A percentile compares a stretch with the other conserved stretches of the same genome.
phyloP scores from a whole-genome alignment of 2,113 vertebrate genomes.

The Calcarius ornatus region DNA sequence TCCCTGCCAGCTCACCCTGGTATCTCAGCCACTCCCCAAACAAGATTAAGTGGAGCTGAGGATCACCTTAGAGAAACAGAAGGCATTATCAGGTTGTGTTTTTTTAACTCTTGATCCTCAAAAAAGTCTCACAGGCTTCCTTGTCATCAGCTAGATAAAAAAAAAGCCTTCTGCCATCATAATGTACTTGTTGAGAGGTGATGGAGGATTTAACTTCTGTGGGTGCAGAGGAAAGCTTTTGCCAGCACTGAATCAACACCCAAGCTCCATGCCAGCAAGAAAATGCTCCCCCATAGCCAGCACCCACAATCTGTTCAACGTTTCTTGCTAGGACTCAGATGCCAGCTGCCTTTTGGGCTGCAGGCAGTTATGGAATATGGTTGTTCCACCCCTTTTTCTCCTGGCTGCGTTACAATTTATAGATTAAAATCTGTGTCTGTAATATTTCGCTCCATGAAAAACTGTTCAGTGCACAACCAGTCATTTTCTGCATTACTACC shows the following conservation, averaged over 20 bases:
- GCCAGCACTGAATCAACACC: constrained; percentile 4
- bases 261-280: neutral
- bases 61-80: neutral
- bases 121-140: constrained; percentile 13
- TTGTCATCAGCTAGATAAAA: neutral
- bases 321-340: neutral
- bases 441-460: rapidly evolving
- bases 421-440: neutral
- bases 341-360: neutral
- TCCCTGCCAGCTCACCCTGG: neutral
- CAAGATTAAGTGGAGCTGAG: neutral
- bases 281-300: neutral
- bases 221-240: neutral
- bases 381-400: neutral
- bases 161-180: neutral
- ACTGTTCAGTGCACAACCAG: neutral
- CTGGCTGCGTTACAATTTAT: neutral
- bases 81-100: neutral
- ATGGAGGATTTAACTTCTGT: neutral
- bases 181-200: neutral
- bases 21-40: neutral
- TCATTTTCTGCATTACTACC: neutral
- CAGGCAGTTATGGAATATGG: neutral
- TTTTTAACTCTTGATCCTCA: neutral
- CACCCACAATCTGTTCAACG: neutral